phyloP scores from a whole-genome alignment of 2,888 invertebrate species.

The Anthrax anthrax region DNA sequence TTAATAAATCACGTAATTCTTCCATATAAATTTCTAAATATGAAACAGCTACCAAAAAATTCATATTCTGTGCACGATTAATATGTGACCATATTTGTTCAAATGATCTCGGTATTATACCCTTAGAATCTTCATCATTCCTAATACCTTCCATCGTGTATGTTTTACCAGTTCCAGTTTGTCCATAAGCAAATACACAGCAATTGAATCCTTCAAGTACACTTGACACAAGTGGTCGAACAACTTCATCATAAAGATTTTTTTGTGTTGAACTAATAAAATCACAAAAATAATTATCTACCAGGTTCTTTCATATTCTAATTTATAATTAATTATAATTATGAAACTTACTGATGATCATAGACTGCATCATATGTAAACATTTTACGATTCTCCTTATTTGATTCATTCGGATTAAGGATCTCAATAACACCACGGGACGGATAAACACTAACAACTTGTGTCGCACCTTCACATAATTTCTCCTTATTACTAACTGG shows the following conservation, averaged over 20 bases:
- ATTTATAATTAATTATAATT: neutral
- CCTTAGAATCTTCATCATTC: conserved; percentile 48
- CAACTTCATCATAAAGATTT: conserved; percentile 91
- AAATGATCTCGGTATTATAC: conserved; percentile 92
- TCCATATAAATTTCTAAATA: conserved; percentile 97
- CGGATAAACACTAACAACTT: conserved; percentile 68
- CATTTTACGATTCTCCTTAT: conserved; percentile 66
- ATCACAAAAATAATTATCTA: neutral
- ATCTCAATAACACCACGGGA: conserved; percentile 84
- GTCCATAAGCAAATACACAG: conserved; percentile 98
- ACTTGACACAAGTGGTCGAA: conserved; percentile 84
- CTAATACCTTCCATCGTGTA: conserved; percentile 56
- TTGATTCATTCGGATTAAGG: conserved; percentile 61
- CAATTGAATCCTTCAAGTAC: conserved; percentile 97
- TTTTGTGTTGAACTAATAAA: conserved; percentile 63
- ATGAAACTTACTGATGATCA: conserved; percentile 53
- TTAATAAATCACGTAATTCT: conserved; percentile 64
- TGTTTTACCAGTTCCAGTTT: conserved; percentile 88
- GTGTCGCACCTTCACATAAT: conserved; percentile 32
- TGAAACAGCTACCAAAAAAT: conserved; percentile 90
- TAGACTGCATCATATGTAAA: conserved; percentile 98
- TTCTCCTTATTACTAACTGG: conserved; percentile 85
- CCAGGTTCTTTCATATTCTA: neutral
- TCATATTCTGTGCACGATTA: conserved; percentile 74
- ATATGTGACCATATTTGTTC: conserved; percentile 96